A percentile compares a stretch with the other conserved stretches of the same genome.
phyloP scores from a whole-genome alignment of 2,113 vertebrate genomes.

The Coptodon rendalli region DNA sequence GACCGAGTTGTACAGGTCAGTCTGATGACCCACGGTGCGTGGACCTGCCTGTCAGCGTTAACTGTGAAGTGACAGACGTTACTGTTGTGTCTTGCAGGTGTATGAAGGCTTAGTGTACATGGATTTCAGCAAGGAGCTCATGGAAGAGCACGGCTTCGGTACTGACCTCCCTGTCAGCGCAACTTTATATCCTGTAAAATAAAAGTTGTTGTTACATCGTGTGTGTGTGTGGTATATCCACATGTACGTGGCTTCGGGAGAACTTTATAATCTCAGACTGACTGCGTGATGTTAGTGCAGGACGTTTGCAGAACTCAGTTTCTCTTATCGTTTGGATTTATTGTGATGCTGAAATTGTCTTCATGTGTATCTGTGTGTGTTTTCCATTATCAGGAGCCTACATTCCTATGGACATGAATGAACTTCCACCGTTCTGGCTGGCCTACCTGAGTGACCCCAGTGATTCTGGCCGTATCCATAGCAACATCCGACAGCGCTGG shows the following conservation, averaged over 20 bases:
- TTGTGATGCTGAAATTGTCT: background rate
- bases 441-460: slow-evolving; percentile 78
- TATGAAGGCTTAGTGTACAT: slow-evolving; percentile 81
- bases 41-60: background rate
- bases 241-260: accelerated
- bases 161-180: background rate
- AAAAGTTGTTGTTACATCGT: background rate
- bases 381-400: slow-evolving; percentile 62
- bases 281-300: background rate
- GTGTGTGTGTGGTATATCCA: background rate
- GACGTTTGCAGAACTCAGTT: background rate
- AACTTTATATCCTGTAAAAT: accelerated
- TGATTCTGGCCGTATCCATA: slow-evolving; percentile 80
- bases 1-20: slow-evolving; percentile 79
- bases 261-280: background rate
- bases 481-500: slow-evolving; percentile 77
- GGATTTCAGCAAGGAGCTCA: slow-evolving; percentile 76
- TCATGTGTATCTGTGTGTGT: background rate
- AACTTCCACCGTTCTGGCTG: slow-evolving; percentile 73
- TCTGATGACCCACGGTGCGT: background rate
- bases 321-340: background rate
- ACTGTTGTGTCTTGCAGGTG: slow-evolving; percentile 56
- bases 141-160: slow-evolving; percentile 77
- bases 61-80: accelerated
- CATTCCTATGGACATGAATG: slow-evolving; percentile 65